These are phyloP conservation scores for Diploscapter pachys DNA, from an alignment of 1,140 invertebrate species.

Conservation along the genomic window DNA sequence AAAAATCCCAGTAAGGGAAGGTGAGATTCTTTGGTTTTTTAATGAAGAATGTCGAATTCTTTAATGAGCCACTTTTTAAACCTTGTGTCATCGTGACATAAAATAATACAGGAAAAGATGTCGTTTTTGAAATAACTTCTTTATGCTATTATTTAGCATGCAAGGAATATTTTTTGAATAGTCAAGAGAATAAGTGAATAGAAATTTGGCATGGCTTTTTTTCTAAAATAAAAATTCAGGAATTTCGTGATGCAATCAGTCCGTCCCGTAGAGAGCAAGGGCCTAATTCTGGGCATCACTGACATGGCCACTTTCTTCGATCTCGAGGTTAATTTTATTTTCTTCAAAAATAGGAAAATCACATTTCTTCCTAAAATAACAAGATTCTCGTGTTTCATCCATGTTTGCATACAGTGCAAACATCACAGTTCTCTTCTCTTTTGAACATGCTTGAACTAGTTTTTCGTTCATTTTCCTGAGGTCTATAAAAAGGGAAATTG, in stretches of 20 bases:
- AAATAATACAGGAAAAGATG: constrained; percentile 35
- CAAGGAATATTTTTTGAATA: not conserved
- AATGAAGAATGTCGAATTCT: not conserved
- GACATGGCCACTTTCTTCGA: constrained; percentile 52
- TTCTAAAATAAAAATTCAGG: constrained; percentile 32
- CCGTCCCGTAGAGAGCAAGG: constrained; percentile 38
- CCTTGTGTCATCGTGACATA: too few species aligned
- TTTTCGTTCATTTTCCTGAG: too few species aligned
- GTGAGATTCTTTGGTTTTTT: constrained; percentile 4
- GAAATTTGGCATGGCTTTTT: not conserved
- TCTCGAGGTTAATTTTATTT: constrained; percentile 9
- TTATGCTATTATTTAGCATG: constrained; percentile 2
- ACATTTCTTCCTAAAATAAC: too few species aligned
- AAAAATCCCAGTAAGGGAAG: constrained; percentile 25
- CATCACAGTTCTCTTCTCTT: too few species aligned
- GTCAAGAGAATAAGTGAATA: too few species aligned
- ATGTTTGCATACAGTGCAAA: too few species aligned
- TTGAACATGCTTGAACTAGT: too few species aligned
- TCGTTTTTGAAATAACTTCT: constrained; percentile 24
- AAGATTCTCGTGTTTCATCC: too few species aligned
- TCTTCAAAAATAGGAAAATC: too few species aligned
- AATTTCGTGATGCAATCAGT: constrained; percentile 47
- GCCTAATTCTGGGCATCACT: constrained; percentile 33
- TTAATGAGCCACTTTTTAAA: too few species aligned
- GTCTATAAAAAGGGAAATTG: too few species aligned